Evolutionary conservation across 2,888 invertebrate genomes (phyloP).

Genomic region (Erannis defoliaria): DNA sequence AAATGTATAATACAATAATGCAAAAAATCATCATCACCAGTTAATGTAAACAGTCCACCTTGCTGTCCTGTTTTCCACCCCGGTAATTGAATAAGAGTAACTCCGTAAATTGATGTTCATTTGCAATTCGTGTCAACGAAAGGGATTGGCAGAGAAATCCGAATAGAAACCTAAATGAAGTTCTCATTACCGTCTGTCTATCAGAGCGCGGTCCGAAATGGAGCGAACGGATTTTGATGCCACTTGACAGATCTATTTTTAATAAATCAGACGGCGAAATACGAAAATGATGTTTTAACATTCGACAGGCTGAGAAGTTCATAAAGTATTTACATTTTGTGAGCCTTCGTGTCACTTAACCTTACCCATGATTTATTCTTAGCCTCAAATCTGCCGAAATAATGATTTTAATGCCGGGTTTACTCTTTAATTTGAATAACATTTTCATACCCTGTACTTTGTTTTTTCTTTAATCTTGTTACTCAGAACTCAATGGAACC

Average conservation of each 20-base stretch:
- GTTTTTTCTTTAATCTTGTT: not conserved
- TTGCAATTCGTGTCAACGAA: constrained; percentile 56
- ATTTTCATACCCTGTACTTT: constrained; percentile 1
- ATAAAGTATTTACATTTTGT: constrained; percentile 39
- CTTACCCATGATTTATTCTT: constrained; percentile 21
- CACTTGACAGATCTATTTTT: constrained; percentile 58
- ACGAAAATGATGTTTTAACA: constrained; percentile 36
- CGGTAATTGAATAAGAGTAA: constrained; percentile 47
- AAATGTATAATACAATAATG: not conserved
- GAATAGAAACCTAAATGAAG: constrained; percentile 56
- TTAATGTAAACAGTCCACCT: constrained; percentile 33
- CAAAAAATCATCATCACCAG: not conserved
- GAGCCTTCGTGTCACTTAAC: constrained; percentile 24
- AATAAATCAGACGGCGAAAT: constrained; percentile 45
- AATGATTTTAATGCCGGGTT: constrained; percentile 8
- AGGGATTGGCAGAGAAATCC: constrained; percentile 54
- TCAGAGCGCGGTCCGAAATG: constrained; percentile 52
- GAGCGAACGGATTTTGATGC: constrained; percentile 55
- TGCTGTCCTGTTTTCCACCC: constrained; percentile 37
- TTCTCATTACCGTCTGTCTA: constrained; percentile 60
- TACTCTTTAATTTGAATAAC: constrained; percentile 16
- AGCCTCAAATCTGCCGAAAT: constrained; percentile 8
- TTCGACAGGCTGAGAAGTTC: constrained; percentile 27
- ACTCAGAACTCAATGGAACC: not conserved
- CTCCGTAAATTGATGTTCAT: constrained; percentile 50